Conservation (phyloP, 1,140 invertebrate species). For the Whitmania pigra region DNA sequence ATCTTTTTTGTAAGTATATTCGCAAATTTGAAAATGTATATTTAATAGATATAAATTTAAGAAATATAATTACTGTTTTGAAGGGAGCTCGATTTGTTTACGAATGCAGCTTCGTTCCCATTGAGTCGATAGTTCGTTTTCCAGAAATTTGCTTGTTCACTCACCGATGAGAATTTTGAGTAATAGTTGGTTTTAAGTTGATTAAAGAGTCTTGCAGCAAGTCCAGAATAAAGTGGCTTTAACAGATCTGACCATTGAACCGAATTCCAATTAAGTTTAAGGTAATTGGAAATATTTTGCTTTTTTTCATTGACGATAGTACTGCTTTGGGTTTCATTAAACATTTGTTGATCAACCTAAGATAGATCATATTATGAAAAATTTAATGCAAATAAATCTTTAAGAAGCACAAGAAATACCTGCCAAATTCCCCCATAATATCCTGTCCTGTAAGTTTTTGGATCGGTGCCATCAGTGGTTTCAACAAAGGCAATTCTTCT, state of each 20-base stretch:
- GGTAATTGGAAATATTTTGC: conserved; percentile 23
- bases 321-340: background rate
- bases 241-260: conserved; percentile 31
- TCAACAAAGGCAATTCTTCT: conserved; percentile 30
- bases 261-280: conserved; percentile 31
- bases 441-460: conserved; percentile 23
- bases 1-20: too few species aligned
- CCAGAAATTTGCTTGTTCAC: conserved; percentile 6
- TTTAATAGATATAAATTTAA: background rate
- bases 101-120: background rate
- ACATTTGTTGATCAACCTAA: background rate
- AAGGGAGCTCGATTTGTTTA: background rate
- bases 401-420: too few species aligned
- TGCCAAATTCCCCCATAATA: conserved; percentile 33
- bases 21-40: too few species aligned
- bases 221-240: conserved; percentile 33
- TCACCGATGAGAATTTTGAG: background rate
- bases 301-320: background rate
- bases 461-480: conserved; percentile 26
- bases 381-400: too few species aligned
- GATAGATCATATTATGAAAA: too few species aligned
- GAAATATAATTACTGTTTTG: background rate
- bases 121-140: background rate
- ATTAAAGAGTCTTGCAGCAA: conserved; percentile 31
- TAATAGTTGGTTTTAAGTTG: too few species aligned